Conservation (phyloP, 2,797 vertebrate species). For the Gambelia wislizenii region DNA sequence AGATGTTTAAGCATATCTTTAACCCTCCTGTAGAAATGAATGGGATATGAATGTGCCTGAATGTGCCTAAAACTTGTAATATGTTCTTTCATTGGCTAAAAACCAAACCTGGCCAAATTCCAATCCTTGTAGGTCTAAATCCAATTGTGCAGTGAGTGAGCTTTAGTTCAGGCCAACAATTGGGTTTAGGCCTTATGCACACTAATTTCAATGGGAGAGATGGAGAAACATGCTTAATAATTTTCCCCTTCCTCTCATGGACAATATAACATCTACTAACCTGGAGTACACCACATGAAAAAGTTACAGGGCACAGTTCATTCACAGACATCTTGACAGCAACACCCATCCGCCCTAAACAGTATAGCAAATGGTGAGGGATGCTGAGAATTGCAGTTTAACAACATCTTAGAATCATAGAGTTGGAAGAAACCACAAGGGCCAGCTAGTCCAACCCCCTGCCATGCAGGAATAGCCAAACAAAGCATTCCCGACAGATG, state of each 20-base stretch:
- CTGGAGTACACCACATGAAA: not conserved
- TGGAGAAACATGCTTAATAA: not conserved
- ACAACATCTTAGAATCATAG: no score
- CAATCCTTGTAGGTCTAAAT: not conserved
- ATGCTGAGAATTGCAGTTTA: no score
- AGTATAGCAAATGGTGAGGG: no score
- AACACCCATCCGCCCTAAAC: no score
- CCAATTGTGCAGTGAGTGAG: no score
- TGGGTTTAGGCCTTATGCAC: no score
- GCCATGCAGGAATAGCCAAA: no score
- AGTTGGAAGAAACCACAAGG: no score
- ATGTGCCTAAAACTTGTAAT: not conserved
- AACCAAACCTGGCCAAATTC: not conserved
- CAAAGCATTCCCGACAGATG: no score
- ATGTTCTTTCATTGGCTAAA: not conserved
- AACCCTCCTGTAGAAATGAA: not conserved
- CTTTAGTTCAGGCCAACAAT: no score
- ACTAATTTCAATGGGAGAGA: not conserved
- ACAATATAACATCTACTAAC: not conserved
- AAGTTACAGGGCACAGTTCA: not conserved
- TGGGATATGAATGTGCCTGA: not conserved
- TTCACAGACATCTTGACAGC: not conserved
- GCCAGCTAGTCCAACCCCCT: no score
- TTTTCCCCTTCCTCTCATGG: not conserved
- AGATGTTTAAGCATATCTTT: not conserved